Conservation (phyloP, 1,140 invertebrate species). For the Lasaia peninsularis region DNA sequence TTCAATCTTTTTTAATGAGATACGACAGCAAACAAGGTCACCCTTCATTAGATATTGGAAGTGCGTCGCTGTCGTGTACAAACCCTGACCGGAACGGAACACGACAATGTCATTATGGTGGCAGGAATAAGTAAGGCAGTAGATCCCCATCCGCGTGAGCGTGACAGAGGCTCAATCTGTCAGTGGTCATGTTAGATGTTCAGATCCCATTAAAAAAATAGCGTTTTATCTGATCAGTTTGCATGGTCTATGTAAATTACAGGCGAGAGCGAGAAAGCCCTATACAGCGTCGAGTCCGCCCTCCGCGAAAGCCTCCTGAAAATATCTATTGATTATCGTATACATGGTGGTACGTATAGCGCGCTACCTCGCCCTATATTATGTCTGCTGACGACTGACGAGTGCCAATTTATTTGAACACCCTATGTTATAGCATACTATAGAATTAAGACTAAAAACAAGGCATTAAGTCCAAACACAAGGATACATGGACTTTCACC, state of each 20-base stretch:
- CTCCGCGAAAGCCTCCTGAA: constrained; percentile 74
- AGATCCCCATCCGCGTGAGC: too few species aligned
- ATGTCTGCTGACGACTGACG: constrained; percentile 45
- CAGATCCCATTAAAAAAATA: not conserved
- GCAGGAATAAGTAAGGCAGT: too few species aligned
- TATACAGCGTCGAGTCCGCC: constrained; percentile 53
- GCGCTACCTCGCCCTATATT: constrained; percentile 60
- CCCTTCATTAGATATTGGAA: too few species aligned
- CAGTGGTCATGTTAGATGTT: too few species aligned
- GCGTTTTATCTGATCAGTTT: constrained; percentile 36
- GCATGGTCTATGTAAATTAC: constrained; percentile 56
- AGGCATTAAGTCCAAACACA: not conserved
- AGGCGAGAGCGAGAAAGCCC: constrained; percentile 54
- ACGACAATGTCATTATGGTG: too few species aligned
- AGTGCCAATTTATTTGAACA: constrained; percentile 75
- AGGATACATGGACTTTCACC: too few species aligned
- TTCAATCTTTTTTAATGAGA: too few species aligned
- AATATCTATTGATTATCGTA: constrained; percentile 77
- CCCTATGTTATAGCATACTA: constrained; percentile 36
- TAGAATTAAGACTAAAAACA: constrained; percentile 21
- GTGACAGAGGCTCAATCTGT: too few species aligned
- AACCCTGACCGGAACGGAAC: too few species aligned
- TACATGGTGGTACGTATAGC: constrained; percentile 64
- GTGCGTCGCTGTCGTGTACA: too few species aligned
- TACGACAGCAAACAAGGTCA: too few species aligned